phyloP scores from a whole-genome alignment of 2,797 vertebrate genomes.

The Agapornis canus region DNA sequence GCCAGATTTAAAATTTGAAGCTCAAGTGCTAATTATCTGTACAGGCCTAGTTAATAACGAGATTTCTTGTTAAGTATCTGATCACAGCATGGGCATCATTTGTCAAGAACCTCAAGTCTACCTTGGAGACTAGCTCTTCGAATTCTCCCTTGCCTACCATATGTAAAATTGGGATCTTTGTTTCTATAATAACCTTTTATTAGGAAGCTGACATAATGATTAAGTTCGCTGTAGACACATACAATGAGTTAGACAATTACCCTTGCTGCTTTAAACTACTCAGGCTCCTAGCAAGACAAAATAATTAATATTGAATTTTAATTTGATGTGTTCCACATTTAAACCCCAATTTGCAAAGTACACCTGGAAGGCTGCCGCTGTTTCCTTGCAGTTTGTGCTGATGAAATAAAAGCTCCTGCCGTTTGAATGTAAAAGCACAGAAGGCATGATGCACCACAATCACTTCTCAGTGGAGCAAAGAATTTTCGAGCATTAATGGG shows the following conservation, averaged over 20 bases:
- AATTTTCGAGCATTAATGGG: constrained; percentile 85
- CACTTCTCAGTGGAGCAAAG: constrained; percentile 85
- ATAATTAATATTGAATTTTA: constrained; percentile 97
- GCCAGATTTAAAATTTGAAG: constrained; percentile 97
- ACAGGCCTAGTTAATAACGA: constrained; percentile 99
- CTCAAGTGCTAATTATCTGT: constrained; percentile 99
- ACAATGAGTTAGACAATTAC: constrained; percentile 90
- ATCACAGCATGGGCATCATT: constrained; percentile 96
- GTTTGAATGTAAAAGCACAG: constrained; percentile 80
- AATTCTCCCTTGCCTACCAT: constrained; percentile 95
- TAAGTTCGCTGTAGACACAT: constrained; percentile 91
- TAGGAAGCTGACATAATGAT: constrained; percentile 98
- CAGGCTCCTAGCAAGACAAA: constrained; percentile 90
- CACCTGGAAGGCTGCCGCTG: constrained; percentile 91
- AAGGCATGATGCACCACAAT: constrained; percentile 79
- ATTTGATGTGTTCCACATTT: constrained; percentile 94
- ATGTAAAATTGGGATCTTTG: constrained; percentile 99
- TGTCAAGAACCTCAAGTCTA: constrained; percentile 93
- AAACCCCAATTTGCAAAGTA: constrained; percentile 94
- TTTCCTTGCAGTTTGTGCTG: constrained; percentile 86
- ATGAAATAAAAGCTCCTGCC: constrained; percentile 90
- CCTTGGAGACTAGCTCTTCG: constrained; percentile 90
- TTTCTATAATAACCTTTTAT: constrained; percentile 99
- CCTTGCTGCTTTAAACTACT: constrained; percentile 87
- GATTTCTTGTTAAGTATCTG: constrained; percentile 99